phyloP scores from a whole-genome alignment of 2,888 invertebrate species.

The Drosophila birchii region DNA sequence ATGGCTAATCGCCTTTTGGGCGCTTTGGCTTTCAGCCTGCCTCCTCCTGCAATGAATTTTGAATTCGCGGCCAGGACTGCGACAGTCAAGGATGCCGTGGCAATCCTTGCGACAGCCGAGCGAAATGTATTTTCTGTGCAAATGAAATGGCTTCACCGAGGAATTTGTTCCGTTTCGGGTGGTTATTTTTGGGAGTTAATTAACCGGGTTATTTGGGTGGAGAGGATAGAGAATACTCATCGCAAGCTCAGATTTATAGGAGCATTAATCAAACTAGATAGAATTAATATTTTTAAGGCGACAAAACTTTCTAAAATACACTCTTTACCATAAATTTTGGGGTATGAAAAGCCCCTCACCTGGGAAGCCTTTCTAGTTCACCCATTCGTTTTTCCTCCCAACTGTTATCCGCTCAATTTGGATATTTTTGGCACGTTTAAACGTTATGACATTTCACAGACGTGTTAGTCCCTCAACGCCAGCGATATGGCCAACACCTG shows the following conservation, averaged over 20 bases:
- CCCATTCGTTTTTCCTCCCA: background rate
- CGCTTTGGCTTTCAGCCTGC: constrained; percentile 10
- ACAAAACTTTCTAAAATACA: background rate
- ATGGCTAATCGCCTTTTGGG: constrained; percentile 77
- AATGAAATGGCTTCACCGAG: constrained; percentile 55
- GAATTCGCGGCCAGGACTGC: constrained; percentile 60
- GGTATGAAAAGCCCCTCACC: background rate
- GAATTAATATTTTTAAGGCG: background rate
- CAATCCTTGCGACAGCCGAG: constrained; percentile 33
- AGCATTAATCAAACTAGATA: too few relatives aligned
- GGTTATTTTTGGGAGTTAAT: constrained; percentile 14
- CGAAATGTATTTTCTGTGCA: constrained; percentile 62
- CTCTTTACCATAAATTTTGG: constrained; percentile 22
- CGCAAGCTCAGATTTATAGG: background rate
- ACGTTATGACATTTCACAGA: constrained; percentile 82
- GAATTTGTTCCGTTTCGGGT: constrained; percentile 1
- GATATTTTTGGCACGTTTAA: constrained; percentile 80
- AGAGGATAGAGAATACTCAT: background rate
- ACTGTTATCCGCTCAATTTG: constrained; percentile 47
- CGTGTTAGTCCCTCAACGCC: constrained; percentile 74
- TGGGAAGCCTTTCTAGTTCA: background rate
- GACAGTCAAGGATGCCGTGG: constrained; percentile 47
- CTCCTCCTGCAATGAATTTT: constrained; percentile 31
- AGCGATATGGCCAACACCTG: constrained; percentile 77
- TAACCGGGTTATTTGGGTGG: constrained; percentile 16